Evolutionary conservation across 2,797 vertebrate genomes (phyloP), one percentile per base, ranked within the genome.

Genomic region (Balearica regulorum): DNA sequence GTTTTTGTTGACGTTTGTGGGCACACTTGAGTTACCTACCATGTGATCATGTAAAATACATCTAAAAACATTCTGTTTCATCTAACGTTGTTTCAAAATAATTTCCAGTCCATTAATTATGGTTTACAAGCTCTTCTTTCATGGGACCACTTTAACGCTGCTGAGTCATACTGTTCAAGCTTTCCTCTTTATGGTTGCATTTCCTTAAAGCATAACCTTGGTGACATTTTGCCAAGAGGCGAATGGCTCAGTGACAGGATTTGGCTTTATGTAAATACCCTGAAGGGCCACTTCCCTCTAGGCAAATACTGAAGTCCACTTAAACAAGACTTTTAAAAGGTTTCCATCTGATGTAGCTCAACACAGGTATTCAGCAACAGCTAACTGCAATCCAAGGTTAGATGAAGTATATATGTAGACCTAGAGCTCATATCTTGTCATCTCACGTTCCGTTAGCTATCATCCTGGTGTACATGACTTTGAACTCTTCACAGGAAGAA

Each of bases 71-170:
- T 70, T 76, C 75, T 49, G 41, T 37, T 93, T 73, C 72, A 25
- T 81, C 69, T 24, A 35, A 43, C 69, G 75, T 21, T 69, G 46
- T 73, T 94, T 84, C 66, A 26, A 77, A 96, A 84, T 73, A 31
- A 84, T 92, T 96, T 94, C 86, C 75, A 87, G 60, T 8, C 78
- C 75, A 75, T 90, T 93, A 95, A 71, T 87, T 95, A 61, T 5
- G 69, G 48, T 48, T 68, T 95, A 78, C 24, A 73, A 83, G 57
- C 29, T 43, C 73, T 83, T 82, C 94, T 92, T 93, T 90, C 64
- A 64, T 19, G 64, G 39, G 55, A 24, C 19, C 17, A 18, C 78
- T 89, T 93, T 85, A 62, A 85, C 26, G 86, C 39, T 60, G 60
- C 41, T 92, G 68, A 94, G 41, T 95, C 75, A 79, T 43, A 28